Evolutionary conservation across 1,140 invertebrate species (phyloP).

Genomic region (Diorhabda sublineata): DNA sequence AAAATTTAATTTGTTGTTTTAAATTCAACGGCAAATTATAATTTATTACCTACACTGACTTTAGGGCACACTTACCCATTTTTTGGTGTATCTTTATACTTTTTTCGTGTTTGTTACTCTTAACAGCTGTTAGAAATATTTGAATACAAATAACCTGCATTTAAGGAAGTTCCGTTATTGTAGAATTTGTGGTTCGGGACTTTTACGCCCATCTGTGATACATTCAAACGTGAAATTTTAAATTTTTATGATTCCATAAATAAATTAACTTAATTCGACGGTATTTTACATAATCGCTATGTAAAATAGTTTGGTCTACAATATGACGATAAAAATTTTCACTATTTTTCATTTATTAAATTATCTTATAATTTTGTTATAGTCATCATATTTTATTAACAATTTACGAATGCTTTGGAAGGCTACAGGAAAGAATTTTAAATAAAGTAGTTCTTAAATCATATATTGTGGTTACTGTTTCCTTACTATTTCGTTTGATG

Average conservation of each 20-base stretch:
- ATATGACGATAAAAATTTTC: background rate
- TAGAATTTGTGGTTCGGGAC: slow-evolving; percentile 1
- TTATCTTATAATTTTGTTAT: too few relatives aligned
- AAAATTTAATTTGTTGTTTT: background rate
- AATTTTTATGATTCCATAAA: slow-evolving; percentile 3
- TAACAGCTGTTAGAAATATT: slow-evolving; percentile 20
- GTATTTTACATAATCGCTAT: background rate
- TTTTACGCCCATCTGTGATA: slow-evolving; percentile 12
- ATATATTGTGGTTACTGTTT: too few relatives aligned
- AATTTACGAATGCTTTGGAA: too few relatives aligned
- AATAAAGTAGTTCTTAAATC: too few relatives aligned
- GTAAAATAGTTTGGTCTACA: background rate
- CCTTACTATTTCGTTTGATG: too few relatives aligned
- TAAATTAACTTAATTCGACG: slow-evolving; percentile 1
- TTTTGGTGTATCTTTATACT: slow-evolving; percentile 12
- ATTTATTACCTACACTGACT: slow-evolving; percentile 11
- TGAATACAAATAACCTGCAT: slow-evolving; percentile 17
- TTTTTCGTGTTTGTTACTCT: slow-evolving; percentile 17
- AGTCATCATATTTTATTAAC: too few relatives aligned
- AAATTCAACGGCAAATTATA: slow-evolving; percentile 8
- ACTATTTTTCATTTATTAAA: too few relatives aligned
- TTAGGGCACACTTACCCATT: slow-evolving; percentile 8
- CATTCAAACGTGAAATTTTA: slow-evolving; percentile 6
- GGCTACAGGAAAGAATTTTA: too few relatives aligned
- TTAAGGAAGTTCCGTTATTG: slow-evolving; percentile 13